Conservation (phyloP, 2,888 invertebrate species). For the Mylabris sibirica region DNA sequence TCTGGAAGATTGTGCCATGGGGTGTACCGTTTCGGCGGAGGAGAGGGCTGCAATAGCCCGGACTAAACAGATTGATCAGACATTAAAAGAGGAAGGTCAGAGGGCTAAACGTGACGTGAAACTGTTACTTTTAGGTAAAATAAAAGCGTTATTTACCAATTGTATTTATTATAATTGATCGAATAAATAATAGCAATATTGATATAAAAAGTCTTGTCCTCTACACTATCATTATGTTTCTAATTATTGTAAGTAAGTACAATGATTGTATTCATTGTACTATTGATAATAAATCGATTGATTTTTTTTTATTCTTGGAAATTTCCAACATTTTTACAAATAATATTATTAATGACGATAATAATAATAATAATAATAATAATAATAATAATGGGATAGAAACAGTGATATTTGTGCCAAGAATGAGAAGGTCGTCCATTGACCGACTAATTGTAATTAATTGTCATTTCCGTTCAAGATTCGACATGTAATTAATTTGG, state of each 20-base stretch:
- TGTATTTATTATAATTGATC: background rate
- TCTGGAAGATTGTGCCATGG: conserved; percentile 72
- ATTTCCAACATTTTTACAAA: background rate
- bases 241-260: background rate
- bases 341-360: background rate
- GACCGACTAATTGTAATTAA: conserved; percentile 7
- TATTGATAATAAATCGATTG: background rate
- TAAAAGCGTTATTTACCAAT: background rate
- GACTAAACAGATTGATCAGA: conserved; percentile 97
- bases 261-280: background rate
- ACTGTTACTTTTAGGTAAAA: conserved; percentile 88
- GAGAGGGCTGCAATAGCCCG: conserved; percentile 98
- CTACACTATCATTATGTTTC: too few relatives aligned
- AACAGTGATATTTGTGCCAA: background rate
- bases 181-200: conserved; percentile 4
- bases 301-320: background rate
- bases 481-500: background rate
- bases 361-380: background rate
- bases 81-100: conserved; percentile 97
- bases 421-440: conserved; percentile 16
- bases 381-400: background rate
- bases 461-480: background rate
- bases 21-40: conserved; percentile 99
- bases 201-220: too few relatives aligned
- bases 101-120: conserved; percentile 99